Evolutionary conservation across 2,888 invertebrate genomes (phyloP).

Genomic region (Elaeidobius kamerunicus): DNA sequence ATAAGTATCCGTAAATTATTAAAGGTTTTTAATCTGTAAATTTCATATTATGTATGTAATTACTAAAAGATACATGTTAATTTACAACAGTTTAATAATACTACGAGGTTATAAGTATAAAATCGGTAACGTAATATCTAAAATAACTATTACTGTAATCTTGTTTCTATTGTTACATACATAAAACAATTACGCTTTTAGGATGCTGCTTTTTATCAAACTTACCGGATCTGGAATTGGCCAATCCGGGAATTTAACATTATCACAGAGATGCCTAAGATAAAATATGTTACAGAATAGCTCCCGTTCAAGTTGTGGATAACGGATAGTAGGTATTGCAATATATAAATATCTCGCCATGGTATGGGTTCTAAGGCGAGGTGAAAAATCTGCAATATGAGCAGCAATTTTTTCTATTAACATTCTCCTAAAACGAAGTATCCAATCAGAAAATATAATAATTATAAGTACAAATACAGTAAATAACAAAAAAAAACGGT

Average conservation of each 20-base stretch:
- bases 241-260: slow-evolving; percentile 90
- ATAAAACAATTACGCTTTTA: neutral
- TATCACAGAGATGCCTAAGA: slow-evolving; percentile 92
- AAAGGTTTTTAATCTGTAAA: no score
- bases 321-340: slow-evolving; percentile 89
- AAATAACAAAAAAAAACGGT: no score
- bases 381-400: slow-evolving; percentile 97
- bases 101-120: no score
- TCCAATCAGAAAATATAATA: slow-evolving; percentile 11
- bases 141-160: no score
- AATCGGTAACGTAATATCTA: no score
- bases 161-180: no score
- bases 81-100: no score
- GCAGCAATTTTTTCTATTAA: slow-evolving; percentile 96
- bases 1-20: slow-evolving; percentile 97
- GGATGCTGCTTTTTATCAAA: slow-evolving; percentile 29
- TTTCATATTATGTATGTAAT: no score
- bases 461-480: no score
- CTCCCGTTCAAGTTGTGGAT: slow-evolving; percentile 92
- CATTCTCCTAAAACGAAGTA: slow-evolving; percentile 63
- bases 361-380: slow-evolving; percentile 89
- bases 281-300: slow-evolving; percentile 99
- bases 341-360: slow-evolving; percentile 94
- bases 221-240: slow-evolving; percentile 92
- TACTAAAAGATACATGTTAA: neutral